These are phyloP conservation scores for Odobenus rosmarus DNA, from an alignment of 2,113 vertebrate species.

Conservation along the genomic window DNA sequence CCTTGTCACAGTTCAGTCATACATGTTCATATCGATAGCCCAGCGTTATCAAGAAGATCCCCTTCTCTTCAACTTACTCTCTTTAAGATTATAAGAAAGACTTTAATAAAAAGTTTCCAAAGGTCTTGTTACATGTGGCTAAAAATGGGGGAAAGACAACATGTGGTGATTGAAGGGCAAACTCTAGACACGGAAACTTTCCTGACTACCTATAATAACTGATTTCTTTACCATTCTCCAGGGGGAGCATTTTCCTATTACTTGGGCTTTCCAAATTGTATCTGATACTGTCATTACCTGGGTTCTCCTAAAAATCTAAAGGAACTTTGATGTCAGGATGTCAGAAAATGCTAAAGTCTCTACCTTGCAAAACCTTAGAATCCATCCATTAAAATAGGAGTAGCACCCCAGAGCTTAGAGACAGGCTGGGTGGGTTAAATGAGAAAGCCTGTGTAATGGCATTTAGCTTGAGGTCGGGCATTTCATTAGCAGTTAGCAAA, in stretches of 20 bases:
- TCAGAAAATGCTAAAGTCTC: conserved; percentile 14
- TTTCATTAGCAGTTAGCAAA: neutral
- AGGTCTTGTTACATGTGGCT: neutral
- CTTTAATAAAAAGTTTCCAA: neutral
- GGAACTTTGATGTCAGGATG: neutral
- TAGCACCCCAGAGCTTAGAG: neutral
- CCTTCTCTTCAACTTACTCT: neutral
- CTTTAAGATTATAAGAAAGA: conserved; percentile 27
- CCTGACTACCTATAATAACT: neutral
- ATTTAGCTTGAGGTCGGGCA: neutral
- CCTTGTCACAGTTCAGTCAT: neutral
- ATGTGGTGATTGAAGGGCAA: neutral
- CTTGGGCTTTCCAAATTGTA: conserved; percentile 6
- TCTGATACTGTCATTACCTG: neutral
- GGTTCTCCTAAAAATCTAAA: neutral
- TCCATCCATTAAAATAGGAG: neutral
- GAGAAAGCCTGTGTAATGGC: neutral
- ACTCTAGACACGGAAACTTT: neutral
- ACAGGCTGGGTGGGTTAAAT: neutral
- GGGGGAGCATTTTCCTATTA: neutral
- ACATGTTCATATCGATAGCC: neutral
- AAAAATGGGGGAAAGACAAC: neutral
- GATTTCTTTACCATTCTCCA: neutral
- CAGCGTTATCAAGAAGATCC: neutral
- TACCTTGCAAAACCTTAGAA: neutral